phyloP scores from a whole-genome alignment of 2,113 vertebrate species.

The Camelus dromedarius region DNA sequence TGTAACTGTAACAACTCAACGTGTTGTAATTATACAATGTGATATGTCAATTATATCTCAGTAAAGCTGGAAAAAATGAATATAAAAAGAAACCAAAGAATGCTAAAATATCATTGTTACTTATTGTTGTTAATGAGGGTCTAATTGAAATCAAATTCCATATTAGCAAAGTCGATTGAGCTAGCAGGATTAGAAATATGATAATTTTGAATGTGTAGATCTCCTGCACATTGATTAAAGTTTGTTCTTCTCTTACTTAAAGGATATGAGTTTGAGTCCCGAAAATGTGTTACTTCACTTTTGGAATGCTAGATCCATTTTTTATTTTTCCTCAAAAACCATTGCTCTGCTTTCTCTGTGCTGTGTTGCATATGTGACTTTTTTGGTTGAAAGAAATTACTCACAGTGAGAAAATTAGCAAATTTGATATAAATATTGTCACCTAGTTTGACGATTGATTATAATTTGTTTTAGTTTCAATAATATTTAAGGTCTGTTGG shows the following conservation, averaged over 20 bases:
- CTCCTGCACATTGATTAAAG: neutral
- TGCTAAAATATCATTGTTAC: neutral
- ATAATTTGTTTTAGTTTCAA: neutral
- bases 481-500: neutral
- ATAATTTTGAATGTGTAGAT: neutral
- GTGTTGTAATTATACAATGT: neutral
- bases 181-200: neutral
- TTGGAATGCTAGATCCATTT: neutral
- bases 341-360: neutral
- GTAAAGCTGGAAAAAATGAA: neutral
- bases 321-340: neutral
- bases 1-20: neutral
- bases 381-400: neutral
- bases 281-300: neutral
- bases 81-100: neutral
- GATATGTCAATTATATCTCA: neutral
- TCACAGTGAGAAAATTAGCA: neutral
- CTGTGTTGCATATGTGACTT: neutral
- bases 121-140: neutral
- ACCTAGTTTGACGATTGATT: slow-evolving; percentile 28
- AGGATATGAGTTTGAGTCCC: neutral
- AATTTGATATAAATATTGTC: neutral
- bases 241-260: neutral
- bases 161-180: neutral
- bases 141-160: neutral